These are phyloP conservation scores for Drosophila bunnanda DNA, from an alignment of 2,888 invertebrate species.

Conservation along the genomic window DNA sequence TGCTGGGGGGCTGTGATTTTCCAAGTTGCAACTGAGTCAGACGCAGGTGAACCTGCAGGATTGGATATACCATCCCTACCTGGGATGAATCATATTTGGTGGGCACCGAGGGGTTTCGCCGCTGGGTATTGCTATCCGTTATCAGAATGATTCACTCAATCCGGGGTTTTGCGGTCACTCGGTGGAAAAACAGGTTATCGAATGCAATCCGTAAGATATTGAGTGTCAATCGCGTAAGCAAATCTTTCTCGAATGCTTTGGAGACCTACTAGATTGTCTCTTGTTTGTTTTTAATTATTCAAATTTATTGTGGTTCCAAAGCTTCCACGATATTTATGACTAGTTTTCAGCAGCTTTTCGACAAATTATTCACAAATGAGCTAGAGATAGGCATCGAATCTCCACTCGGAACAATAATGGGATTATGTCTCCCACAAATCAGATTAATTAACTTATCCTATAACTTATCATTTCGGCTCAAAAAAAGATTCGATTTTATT, in stretches of 20 bases:
- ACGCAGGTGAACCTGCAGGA: constrained; percentile 29
- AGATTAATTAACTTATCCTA: constrained; percentile 1
- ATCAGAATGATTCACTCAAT: constrained; percentile 31
- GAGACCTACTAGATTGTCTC: constrained; percentile 13
- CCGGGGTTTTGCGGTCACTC: constrained; percentile 21
- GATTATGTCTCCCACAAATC: constrained; percentile 29
- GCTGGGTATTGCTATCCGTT: constrained; percentile 21
- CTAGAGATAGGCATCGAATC: constrained; percentile 15
- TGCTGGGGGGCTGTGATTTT: constrained; percentile 26
- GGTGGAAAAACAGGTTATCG: constrained; percentile 29
- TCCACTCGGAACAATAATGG: constrained; percentile 4
- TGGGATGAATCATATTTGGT: constrained; percentile 22
- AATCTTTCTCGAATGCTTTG: constrained; percentile 37
- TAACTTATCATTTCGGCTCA: neutral
- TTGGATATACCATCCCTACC: constrained; percentile 1
- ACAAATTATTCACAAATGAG: constrained; percentile 31
- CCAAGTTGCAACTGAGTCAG: constrained; percentile 42
- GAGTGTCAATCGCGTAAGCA: constrained; percentile 33
- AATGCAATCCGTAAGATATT: constrained; percentile 35
- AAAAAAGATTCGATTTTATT: constrained; percentile 3
- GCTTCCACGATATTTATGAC: constrained; percentile 18
- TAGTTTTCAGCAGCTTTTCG: constrained; percentile 10
- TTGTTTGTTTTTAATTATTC: constrained; percentile 30
- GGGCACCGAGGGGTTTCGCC: constrained; percentile 7
- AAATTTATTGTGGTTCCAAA: constrained; percentile 10